Evolutionary conservation across 2,113 vertebrate genomes (phyloP).

Genomic region (Furnarius figulus): DNA sequence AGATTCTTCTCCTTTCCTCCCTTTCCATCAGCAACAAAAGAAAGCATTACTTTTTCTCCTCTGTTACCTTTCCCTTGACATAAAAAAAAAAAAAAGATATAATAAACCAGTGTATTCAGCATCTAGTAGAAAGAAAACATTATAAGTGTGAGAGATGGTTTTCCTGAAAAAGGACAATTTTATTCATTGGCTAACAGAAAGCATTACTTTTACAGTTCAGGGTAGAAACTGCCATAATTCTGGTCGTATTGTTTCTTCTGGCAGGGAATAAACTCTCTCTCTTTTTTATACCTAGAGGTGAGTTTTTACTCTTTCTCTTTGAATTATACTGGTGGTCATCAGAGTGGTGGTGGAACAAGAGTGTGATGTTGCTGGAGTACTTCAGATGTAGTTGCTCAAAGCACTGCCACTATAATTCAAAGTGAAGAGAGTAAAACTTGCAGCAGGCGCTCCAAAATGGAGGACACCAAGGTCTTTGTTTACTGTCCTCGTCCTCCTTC

Average conservation of each 20-base stretch:
- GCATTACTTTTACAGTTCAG: constrained; percentile 53
- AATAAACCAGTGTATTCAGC: constrained; percentile 43
- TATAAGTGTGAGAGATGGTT: constrained; percentile 35
- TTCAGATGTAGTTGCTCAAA: constrained; percentile 73
- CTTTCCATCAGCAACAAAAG: neutral
- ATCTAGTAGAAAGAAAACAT: constrained; percentile 11
- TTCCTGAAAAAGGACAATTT: constrained; percentile 13
- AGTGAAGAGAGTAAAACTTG: constrained; percentile 68
- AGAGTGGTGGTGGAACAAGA: constrained; percentile 59
- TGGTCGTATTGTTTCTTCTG: constrained; percentile 38
- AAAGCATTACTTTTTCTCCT: neutral
- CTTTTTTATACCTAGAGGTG: constrained; percentile 73
- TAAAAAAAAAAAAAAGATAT: neutral
- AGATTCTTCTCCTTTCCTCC: neutral
- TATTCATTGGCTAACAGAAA: constrained; percentile 35
- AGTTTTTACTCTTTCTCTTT: constrained; percentile 78
- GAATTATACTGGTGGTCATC: constrained; percentile 77
- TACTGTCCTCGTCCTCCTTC: constrained; percentile 65
- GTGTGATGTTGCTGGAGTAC: constrained; percentile 56
- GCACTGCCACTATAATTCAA: constrained; percentile 75
- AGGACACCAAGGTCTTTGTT: constrained; percentile 67
- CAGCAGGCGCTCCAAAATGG: constrained; percentile 67
- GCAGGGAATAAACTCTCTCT: constrained; percentile 56
- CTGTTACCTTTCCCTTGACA: neutral
- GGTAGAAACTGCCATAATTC: constrained; percentile 52